These are phyloP conservation scores for Anthrax anthrax DNA, from an alignment of 2,888 invertebrate genomes.

Conservation along the genomic window DNA sequence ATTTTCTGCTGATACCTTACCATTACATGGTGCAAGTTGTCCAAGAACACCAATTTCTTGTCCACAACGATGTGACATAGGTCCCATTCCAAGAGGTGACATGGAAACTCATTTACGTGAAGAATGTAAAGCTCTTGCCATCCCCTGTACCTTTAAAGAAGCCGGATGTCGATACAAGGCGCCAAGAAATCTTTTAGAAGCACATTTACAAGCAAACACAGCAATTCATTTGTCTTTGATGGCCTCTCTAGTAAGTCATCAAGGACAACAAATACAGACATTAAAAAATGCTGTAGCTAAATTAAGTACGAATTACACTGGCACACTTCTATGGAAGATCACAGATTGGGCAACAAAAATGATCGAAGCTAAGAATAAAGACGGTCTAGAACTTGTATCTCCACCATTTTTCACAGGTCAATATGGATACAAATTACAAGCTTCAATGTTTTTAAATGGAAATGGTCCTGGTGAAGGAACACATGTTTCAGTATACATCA, in stretches of 20 bases:
- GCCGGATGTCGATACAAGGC: conserved; percentile 88
- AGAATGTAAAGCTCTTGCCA: conserved; percentile 67
- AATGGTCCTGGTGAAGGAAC: conserved; percentile 87
- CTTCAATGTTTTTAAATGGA: conserved; percentile 87
- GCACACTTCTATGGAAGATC: conserved; percentile 83
- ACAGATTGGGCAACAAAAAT: conserved; percentile 76
- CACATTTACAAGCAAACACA: conserved; percentile 70
- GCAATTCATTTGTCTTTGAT: conserved; percentile 72
- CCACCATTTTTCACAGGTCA: conserved; percentile 75
- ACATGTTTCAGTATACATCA: conserved; percentile 88
- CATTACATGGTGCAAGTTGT: conserved; percentile 72
- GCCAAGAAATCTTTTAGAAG: conserved; percentile 65
- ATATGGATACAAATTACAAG: conserved; percentile 46
- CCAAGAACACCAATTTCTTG: conserved; percentile 75
- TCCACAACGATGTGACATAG: conserved; percentile 71
- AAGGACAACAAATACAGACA: conserved; percentile 73
- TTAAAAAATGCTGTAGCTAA: conserved; percentile 66
- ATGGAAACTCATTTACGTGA: conserved; percentile 76
- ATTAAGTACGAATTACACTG: conserved; percentile 67
- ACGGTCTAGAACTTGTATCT: conserved; percentile 79
- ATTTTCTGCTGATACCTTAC: conserved; percentile 74
- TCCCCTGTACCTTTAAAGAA: conserved; percentile 72
- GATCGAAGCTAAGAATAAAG: conserved; percentile 76
- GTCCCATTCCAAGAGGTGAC: conserved; percentile 68
- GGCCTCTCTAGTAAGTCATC: conserved; percentile 70